phyloP scores from a whole-genome alignment of 2,113 vertebrate species.

The Pholis gunnellus region DNA sequence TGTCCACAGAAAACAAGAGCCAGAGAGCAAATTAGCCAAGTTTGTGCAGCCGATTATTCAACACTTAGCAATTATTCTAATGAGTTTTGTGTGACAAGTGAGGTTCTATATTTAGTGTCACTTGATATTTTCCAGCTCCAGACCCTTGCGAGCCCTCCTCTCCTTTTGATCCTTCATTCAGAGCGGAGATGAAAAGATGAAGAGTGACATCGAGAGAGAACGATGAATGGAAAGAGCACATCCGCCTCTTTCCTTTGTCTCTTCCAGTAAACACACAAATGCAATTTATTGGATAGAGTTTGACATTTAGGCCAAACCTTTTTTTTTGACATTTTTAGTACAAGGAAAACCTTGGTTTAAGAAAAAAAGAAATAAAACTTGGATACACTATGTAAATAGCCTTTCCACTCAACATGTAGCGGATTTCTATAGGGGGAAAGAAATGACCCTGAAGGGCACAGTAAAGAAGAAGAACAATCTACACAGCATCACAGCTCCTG shows the following conservation, averaged over 20 bases:
- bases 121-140: slow-evolving; percentile 65
- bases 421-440: slow-evolving; percentile 4
- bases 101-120: slow-evolving; percentile 73
- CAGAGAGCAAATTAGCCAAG: slow-evolving; percentile 5
- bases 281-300: slow-evolving; percentile 16
- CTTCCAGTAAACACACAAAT: slow-evolving; percentile 45
- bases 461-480: not conserved
- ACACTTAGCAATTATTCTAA: slow-evolving; percentile 63
- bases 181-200: slow-evolving; percentile 73
- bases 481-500: slow-evolving; percentile 10
- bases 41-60: slow-evolving; percentile 50
- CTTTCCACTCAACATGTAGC: not conserved
- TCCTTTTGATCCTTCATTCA: slow-evolving; percentile 68
- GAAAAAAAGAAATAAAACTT: not conserved
- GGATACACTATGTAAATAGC: not conserved
- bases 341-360: not conserved
- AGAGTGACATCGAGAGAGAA: slow-evolving; percentile 63
- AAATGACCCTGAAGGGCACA: not conserved
- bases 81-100: slow-evolving; percentile 27
- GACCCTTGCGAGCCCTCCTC: slow-evolving; percentile 35
- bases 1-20: not conserved
- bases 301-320: not conserved
- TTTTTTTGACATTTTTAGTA: slow-evolving; percentile 1
- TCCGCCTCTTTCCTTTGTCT: slow-evolving; percentile 39
- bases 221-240: slow-evolving; percentile 47